phyloP scores from a whole-genome alignment of 2,797 vertebrate genomes.

The Streptopelia turtur region DNA sequence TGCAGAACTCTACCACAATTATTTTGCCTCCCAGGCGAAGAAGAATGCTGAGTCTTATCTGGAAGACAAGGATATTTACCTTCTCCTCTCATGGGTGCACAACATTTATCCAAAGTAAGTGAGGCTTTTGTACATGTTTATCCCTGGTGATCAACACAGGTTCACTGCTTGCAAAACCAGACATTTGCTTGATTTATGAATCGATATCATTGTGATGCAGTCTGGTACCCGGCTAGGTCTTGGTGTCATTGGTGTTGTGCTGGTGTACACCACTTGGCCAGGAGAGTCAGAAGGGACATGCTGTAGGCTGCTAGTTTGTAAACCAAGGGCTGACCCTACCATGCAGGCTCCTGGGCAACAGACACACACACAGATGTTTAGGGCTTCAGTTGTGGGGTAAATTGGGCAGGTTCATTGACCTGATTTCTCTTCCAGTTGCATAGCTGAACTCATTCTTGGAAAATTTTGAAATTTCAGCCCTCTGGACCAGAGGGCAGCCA shows the following conservation, averaged over 20 bases:
- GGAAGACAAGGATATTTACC: slow-evolving; percentile 78
- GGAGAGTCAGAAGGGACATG: not conserved
- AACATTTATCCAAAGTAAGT: slow-evolving; percentile 87
- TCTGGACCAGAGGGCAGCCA: not conserved
- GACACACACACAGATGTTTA: not conserved
- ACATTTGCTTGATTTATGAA: not conserved
- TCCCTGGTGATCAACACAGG: not conserved
- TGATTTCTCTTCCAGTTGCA: not conserved
- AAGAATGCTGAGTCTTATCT: slow-evolving; percentile 69
- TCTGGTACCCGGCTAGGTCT: not conserved
- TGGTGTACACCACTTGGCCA: not conserved
- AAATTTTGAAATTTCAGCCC: not conserved
- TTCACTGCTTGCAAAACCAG: not conserved
- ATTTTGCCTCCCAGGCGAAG: slow-evolving; percentile 78
- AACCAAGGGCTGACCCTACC: not conserved
- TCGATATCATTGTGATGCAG: fast-evolving
- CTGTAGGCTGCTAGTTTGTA: not conserved
- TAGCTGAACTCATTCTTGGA: not conserved
- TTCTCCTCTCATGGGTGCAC: slow-evolving; percentile 87
- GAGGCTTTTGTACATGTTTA: not conserved
- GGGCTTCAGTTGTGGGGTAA: not conserved
- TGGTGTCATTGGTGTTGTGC: not conserved
- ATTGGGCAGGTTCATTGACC: not conserved
- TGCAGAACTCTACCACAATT: slow-evolving; percentile 82
- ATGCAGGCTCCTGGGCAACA: not conserved